Percentiles rank a stretch among this genome's conserved stretches.
Evolutionary conservation across 2,113 vertebrate species (phyloP).

Genomic region (Accipiter virgatus): DNA sequence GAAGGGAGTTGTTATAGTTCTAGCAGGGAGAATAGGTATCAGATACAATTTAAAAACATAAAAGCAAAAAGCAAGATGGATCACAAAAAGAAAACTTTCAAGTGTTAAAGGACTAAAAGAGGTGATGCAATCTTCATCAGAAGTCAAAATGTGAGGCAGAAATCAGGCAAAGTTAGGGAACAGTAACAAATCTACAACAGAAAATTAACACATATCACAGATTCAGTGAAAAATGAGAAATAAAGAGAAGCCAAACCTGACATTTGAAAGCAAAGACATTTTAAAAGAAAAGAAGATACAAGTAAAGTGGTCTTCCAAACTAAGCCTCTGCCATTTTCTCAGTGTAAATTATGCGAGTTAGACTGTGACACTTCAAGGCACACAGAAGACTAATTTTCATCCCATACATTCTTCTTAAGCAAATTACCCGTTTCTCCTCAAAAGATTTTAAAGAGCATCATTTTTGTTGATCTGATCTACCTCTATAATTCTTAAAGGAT

Average conservation of each 20-base stretch:
- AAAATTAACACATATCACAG: background rate
- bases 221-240: background rate
- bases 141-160: background rate
- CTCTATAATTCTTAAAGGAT: background rate
- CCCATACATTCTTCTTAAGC: background rate
- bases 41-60: background rate
- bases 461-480: background rate
- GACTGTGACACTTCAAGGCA: background rate
- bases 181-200: background rate
- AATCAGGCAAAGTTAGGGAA: background rate
- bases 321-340: background rate
- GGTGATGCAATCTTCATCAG: background rate
- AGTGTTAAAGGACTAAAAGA: background rate
- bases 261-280: background rate
- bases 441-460: background rate
- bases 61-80: background rate
- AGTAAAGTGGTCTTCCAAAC: background rate
- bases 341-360: background rate
- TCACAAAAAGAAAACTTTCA: background rate
- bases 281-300: background rate
- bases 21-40: background rate
- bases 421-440: background rate
- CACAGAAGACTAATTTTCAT: background rate
- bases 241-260: background rate
- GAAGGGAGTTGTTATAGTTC: background rate